A percentile compares a stretch with the other conserved stretches of the same genome.
These are phyloP conservation scores for Nasua narica DNA, from an alignment of 2,797 vertebrate species.

Conservation along the genomic window DNA sequence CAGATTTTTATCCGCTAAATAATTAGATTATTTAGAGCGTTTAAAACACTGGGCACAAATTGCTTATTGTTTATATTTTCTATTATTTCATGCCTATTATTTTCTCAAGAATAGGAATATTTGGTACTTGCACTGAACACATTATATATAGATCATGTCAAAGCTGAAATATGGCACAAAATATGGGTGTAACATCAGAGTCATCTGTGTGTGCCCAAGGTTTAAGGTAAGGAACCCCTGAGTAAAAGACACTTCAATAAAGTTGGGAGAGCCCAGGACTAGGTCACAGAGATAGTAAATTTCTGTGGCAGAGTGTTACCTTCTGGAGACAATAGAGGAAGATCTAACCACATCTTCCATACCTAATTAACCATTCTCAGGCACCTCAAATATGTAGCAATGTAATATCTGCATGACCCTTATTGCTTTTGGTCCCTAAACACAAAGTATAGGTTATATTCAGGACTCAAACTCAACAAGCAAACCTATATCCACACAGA, in stretches of 20 bases:
- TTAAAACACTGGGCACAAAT: not conserved
- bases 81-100: not conserved
- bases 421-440: conserved; percentile 5
- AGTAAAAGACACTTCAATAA: not conserved
- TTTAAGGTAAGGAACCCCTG: not conserved
- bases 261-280: not conserved
- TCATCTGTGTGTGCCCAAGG: no score
- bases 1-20: not conserved
- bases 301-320: not conserved
- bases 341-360: not conserved
- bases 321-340: not conserved
- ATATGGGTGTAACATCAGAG: fast-evolving
- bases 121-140: not conserved
- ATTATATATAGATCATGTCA: no score
- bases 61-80: not conserved
- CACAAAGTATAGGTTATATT: not conserved
- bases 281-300: not conserved
- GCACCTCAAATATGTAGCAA: not conserved
- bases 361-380: not conserved
- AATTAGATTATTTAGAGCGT: not conserved
- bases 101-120: not conserved
- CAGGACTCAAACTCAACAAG: not conserved
- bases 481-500: not conserved
- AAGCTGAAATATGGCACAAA: fast-evolving
- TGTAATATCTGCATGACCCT: not conserved